phyloP scores from a whole-genome alignment of 2,888 invertebrate species.

The Plemyria rubiginata region DNA sequence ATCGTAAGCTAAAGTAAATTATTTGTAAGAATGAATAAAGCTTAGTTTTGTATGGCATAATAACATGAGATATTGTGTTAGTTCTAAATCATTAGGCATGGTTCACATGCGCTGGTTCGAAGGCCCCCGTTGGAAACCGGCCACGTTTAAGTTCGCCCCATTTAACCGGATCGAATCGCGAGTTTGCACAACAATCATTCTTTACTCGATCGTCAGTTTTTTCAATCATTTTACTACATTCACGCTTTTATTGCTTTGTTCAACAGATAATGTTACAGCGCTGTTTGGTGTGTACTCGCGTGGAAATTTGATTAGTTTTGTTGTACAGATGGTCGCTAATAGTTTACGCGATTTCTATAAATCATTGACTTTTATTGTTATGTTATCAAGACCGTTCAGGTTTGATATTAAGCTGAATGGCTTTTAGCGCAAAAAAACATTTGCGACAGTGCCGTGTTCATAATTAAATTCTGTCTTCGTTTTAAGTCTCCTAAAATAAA shows the following conservation, averaged over 20 bases:
- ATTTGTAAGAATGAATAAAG: constrained; percentile 4
- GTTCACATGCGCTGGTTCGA: constrained; percentile 68
- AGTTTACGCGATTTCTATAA: constrained; percentile 68
- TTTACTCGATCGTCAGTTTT: constrained; percentile 80
- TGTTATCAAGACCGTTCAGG: constrained; percentile 43
- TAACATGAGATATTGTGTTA: constrained; percentile 41
- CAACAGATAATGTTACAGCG: constrained; percentile 61
- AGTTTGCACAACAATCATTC: constrained; percentile 82
- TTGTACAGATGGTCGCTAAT: constrained; percentile 69
- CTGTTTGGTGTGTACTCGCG: constrained; percentile 66
- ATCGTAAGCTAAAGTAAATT: constrained; percentile 6
- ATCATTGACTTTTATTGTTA: constrained; percentile 56
- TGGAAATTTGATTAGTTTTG: constrained; percentile 82
- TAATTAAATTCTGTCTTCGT: constrained; percentile 22
- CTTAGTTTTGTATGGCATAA: constrained; percentile 8
- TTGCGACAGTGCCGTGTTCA: constrained; percentile 4
- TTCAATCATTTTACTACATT: constrained; percentile 71
- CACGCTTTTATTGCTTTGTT: constrained; percentile 67
- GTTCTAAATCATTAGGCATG: constrained; percentile 80
- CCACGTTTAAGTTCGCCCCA: constrained; percentile 77
- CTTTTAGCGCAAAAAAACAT: constrained; percentile 2
- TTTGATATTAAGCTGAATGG: constrained; percentile 29
- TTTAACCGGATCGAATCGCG: constrained; percentile 78
- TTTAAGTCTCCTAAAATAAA: constrained; percentile 21
- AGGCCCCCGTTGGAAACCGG: constrained; percentile 46